Percentiles rank a stretch among this genome's conserved stretches.
Evolutionary conservation across 2,113 vertebrate species (phyloP).

Genomic region (Mus pahari): DNA sequence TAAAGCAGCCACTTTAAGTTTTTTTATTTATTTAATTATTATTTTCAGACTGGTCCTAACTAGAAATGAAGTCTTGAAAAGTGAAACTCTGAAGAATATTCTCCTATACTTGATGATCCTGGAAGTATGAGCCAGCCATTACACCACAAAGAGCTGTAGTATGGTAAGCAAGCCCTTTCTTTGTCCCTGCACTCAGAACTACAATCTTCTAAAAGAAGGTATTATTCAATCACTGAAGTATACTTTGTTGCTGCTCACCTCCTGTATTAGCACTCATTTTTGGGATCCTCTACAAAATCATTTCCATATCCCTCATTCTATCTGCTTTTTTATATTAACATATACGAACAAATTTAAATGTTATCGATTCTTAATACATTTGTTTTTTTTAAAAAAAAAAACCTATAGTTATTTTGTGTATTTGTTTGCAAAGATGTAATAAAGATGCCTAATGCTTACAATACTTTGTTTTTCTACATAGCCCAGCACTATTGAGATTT

Average conservation of each 20-base stretch:
- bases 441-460: not conserved
- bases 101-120: not conserved
- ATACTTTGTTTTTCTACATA: not conserved
- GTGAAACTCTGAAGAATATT: not conserved
- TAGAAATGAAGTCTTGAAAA: not conserved
- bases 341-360: not conserved
- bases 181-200: not conserved
- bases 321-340: not conserved
- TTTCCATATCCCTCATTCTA: not conserved
- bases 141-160: not conserved
- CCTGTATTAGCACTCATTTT: not conserved
- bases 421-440: not conserved
- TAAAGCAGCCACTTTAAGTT: not conserved
- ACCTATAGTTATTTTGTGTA: not conserved
- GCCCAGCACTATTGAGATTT: not conserved
- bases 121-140: not conserved
- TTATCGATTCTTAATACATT: not conserved
- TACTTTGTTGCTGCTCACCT: not conserved
- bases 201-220: not conserved
- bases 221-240: not conserved
- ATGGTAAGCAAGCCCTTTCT: not conserved
- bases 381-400: not conserved
- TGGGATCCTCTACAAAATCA: not conserved
- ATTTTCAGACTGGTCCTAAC: not conserved
- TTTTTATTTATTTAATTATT: not conserved